These are phyloP conservation scores for Pipistrellus kuhlii DNA, from an alignment of 2,797 vertebrate genomes.

Conservation along the genomic window DNA sequence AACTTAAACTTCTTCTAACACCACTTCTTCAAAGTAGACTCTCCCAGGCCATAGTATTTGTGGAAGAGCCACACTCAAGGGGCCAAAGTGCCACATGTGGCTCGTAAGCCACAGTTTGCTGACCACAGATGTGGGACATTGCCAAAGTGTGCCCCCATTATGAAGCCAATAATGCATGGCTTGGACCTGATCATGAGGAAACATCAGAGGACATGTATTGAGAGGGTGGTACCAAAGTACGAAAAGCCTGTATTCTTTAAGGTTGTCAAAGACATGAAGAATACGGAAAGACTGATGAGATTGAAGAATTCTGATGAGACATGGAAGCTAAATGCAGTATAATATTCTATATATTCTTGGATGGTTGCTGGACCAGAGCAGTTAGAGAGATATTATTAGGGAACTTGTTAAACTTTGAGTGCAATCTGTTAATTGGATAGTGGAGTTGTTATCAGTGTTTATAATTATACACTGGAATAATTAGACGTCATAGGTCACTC, in stretches of 20 bases:
- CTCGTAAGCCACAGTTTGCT: no score
- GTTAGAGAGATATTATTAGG: background rate
- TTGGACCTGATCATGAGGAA: background rate
- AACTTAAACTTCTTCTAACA: no score
- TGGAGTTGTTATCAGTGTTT: background rate
- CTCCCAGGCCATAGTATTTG: no score
- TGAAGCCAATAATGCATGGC: background rate
- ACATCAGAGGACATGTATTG: background rate
- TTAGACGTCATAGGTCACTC: background rate
- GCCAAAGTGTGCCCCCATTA: background rate
- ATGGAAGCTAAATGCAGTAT: background rate
- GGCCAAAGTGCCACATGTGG: no score
- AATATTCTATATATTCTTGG: background rate
- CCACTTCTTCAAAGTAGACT: no score
- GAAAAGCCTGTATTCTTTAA: background rate
- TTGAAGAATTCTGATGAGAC: background rate
- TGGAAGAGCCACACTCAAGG: no score
- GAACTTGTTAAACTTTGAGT: background rate
- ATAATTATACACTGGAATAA: background rate
- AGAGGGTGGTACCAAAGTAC: background rate
- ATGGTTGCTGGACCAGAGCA: background rate
- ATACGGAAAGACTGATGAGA: background rate
- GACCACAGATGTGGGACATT: background rate
- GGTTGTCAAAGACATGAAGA: background rate
- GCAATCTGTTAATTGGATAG: background rate